A percentile compares a stretch with the other conserved stretches of the same genome.
These are phyloP conservation scores for Xyliphius kryptos DNA, from an alignment of 2,113 vertebrate genomes.

Conservation along the genomic window DNA sequence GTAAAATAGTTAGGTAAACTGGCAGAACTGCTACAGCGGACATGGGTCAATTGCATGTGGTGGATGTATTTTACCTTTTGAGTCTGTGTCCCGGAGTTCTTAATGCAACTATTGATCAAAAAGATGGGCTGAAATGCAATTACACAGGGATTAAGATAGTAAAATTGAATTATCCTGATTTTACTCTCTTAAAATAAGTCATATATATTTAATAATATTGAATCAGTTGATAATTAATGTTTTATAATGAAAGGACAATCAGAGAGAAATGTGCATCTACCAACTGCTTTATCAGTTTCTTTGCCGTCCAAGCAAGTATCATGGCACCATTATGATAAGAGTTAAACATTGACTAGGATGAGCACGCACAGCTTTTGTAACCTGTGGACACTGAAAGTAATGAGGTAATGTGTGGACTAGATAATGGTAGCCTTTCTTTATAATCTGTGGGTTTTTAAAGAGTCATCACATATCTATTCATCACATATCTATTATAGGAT, in stretches of 20 bases:
- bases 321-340: conserved; percentile 21
- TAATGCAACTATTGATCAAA: no score
- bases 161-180: neutral
- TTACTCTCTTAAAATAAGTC: neutral
- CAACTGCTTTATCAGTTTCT: conserved; percentile 1
- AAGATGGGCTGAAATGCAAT: no score
- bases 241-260: neutral
- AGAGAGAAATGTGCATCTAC: neutral
- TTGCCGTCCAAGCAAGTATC: conserved; percentile 22
- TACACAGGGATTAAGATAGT: neutral
- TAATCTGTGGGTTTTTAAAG: no score
- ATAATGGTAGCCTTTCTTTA: no score
- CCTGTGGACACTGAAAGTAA: neutral
- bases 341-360: conserved; percentile 32
- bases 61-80: no score
- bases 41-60: no score
- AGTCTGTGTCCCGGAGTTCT: no score
- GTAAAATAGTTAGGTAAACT: no score
- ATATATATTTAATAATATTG: no score
- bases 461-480: no score
- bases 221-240: neutral
- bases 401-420: conserved; percentile 24
- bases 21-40: no score
- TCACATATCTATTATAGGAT: no score
- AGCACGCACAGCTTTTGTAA: conserved; percentile 25